Evolutionary conservation across 2,113 vertebrate genomes (phyloP).

Genomic region (Loxodonta africana): DNA sequence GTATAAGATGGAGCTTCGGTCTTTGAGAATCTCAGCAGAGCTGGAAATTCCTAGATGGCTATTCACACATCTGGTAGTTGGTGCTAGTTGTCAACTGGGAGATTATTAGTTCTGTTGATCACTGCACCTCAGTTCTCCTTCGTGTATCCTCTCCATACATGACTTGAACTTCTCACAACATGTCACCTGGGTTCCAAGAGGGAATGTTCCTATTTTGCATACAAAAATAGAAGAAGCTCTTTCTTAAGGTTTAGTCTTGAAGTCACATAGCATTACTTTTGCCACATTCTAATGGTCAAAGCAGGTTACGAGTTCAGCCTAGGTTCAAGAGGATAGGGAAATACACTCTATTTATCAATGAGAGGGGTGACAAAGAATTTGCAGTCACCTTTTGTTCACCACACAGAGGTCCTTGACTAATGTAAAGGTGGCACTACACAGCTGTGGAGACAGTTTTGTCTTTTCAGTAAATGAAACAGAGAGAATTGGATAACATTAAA

Average conservation of each 20-base stretch:
- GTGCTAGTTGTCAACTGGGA: background rate
- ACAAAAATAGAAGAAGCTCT: background rate
- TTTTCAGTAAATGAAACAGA: slow-evolving; percentile 4
- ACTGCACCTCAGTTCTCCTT: background rate
- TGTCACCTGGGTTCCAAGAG: background rate
- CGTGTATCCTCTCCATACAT: background rate
- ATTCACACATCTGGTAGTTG: background rate
- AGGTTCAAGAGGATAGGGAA: background rate
- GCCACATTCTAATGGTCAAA: background rate
- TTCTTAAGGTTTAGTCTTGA: background rate
- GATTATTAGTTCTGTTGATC: background rate
- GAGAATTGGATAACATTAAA: background rate
- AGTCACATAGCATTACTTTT: background rate
- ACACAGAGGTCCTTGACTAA: background rate
- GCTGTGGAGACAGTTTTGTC: background rate
- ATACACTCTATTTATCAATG: background rate
- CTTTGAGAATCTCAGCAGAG: background rate
- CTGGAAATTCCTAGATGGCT: background rate
- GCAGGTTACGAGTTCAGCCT: no score
- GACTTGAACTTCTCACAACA: background rate
- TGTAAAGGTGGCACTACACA: background rate
- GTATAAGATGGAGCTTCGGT: background rate
- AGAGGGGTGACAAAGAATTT: background rate
- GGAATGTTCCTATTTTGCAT: background rate
- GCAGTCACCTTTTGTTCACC: background rate